Evolutionary conservation across 2,113 vertebrate genomes (phyloP), one percentile per base, ranked within the genome.

Genomic region (Thryonomys swinderianus): DNA sequence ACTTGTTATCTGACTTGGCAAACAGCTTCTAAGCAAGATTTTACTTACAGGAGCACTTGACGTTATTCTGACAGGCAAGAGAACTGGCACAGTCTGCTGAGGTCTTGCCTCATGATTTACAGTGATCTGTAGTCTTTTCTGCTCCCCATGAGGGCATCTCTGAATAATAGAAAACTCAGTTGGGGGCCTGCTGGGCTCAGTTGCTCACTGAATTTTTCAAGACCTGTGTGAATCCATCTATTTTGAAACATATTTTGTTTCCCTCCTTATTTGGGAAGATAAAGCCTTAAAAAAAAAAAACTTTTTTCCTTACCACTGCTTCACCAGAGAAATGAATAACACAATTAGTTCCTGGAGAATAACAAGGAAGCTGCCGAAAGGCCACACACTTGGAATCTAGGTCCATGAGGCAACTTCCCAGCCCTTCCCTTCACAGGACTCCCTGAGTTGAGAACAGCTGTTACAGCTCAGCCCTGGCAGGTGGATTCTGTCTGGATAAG

Each of bases 231-330:
- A 88, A 86, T 85, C 78, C 55, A 81, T 48, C 87, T 51, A 32
- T 67, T 88, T 80, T 57, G 82, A 95, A 76, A 57, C 18, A 67
- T 32, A 78, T 91, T 91, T 93, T 76, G 42, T 73, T 61, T 74
- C 61, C 62, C 10, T 42, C 30, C 66, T 90, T 79, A 25, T 45
- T 88, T 34, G 48, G 57, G 78, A 94, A 85, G 61, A 9, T 71
- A 90, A 92, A 67, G 20, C 40, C 45, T 59, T 64, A 92, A 76
- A 62, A 14, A 73, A 59, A 32, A 67, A 40, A 76, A 90, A 37
- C 3, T 53, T 48, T 76, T 37, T 45, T 89, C 48, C 42, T 45
- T 13, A 51, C 42, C 73, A 64, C 8, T 61, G 64, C 55, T 61
- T 90, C 37, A 20, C 59, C 30, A 64, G 55, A 73, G 81, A 74